Percentiles rank a stretch among this genome's conserved stretches.
Conservation (phyloP, 2,888 invertebrate species). For the Pardosa pseudoannulata region DNA sequence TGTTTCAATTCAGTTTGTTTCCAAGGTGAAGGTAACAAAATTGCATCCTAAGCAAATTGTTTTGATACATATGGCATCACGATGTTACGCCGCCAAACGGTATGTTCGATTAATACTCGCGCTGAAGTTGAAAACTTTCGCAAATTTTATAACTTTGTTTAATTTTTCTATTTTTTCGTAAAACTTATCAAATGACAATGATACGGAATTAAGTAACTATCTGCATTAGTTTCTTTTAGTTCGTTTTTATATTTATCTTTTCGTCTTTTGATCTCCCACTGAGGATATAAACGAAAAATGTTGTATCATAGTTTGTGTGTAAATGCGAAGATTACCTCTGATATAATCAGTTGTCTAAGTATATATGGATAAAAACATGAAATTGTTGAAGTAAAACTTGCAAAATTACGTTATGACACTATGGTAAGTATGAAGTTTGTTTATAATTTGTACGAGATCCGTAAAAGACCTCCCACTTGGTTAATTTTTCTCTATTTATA, state of each 20-base stretch:
- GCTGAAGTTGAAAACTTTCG: slow-evolving; percentile 25
- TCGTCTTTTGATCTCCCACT: neutral
- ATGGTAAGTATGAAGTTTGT: neutral
- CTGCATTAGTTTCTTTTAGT: neutral
- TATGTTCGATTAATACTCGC: slow-evolving; percentile 32
- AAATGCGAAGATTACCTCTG: neutral
- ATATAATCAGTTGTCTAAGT: neutral
- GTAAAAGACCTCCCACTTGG: no score
- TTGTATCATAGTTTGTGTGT: neutral
- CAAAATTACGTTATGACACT: neutral
- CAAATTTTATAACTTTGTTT: slow-evolving; percentile 21
- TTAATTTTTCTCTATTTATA: no score
- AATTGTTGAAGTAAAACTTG: no score
- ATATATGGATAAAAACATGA: neutral
- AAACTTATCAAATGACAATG: no score
- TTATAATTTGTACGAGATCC: no score
- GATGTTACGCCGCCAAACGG: slow-evolving; percentile 50
- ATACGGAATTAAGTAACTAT: no score
- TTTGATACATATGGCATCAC: slow-evolving; percentile 38
- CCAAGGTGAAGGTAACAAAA: no score
- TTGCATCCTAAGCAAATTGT: slow-evolving; percentile 9
- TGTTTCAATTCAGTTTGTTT: neutral
- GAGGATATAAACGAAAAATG: slow-evolving; percentile 4
- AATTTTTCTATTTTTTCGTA: neutral
- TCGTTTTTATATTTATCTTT: no score